Evolutionary conservation across 2,797 vertebrate genomes (phyloP).

Genomic region (Phylloscopus collybita): DNA sequence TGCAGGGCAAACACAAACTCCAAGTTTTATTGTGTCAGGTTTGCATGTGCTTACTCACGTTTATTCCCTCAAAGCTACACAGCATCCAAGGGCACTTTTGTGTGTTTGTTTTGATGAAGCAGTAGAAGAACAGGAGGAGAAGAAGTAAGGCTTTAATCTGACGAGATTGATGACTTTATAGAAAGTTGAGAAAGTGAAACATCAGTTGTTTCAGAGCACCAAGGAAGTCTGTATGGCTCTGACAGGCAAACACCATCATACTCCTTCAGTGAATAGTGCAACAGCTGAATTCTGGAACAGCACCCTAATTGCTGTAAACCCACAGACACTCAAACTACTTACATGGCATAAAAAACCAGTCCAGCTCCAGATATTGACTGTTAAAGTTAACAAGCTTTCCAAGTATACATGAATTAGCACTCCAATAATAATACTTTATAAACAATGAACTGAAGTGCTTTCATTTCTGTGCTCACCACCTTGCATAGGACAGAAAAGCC

Average conservation of each 20-base stretch:
- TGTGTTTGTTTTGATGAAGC: background rate
- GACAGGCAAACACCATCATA: background rate
- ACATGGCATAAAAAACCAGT: rapidly evolving
- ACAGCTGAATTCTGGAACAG: background rate
- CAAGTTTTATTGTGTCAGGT: background rate
- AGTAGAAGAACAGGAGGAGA: background rate
- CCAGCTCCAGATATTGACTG: background rate
- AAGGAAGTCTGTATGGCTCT: background rate
- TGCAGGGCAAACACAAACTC: background rate
- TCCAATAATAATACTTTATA: background rate
- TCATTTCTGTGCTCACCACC: background rate
- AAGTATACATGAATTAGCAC: background rate
- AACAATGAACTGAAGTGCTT: background rate
- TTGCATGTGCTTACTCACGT: background rate
- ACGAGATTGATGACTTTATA: background rate
- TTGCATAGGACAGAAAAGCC: rapidly evolving
- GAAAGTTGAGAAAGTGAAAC: background rate
- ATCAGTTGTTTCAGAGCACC: background rate
- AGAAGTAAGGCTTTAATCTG: background rate
- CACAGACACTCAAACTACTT: background rate
- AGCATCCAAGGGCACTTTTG: background rate
- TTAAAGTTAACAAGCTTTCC: background rate
- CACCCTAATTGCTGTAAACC: background rate
- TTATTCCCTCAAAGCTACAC: background rate
- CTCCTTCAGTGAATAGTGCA: background rate